Conservation (phyloP, 2,888 invertebrate species). For the Latrodectus elegans region DNA sequence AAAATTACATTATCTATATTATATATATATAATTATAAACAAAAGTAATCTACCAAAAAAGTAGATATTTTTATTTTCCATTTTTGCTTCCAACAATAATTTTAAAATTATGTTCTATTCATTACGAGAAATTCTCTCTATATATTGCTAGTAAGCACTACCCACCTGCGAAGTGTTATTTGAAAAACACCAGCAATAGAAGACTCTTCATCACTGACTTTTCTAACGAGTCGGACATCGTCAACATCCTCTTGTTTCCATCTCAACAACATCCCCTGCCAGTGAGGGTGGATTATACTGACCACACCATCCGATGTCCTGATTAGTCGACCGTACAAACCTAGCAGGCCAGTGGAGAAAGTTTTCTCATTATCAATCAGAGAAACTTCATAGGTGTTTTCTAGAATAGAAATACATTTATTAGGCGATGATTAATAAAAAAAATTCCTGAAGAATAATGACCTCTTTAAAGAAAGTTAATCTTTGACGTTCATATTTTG, state of each 20-base stretch:
- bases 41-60: too few relatives aligned
- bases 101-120: too few relatives aligned
- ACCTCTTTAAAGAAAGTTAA: too few relatives aligned
- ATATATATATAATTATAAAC: too few relatives aligned
- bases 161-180: not conserved
- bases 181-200: constrained; percentile 35
- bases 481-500: too few relatives aligned
- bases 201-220: not conserved
- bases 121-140: too few relatives aligned
- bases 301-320: constrained; percentile 79
- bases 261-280: constrained; percentile 68
- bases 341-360: constrained; percentile 79
- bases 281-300: constrained; percentile 46
- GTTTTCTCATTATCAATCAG: constrained; percentile 81
- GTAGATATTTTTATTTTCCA: too few relatives aligned
- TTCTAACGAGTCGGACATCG: constrained; percentile 24
- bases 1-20: too few relatives aligned
- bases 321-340: constrained; percentile 79
- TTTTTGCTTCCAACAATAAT: too few relatives aligned
- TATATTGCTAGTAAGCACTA: too few relatives aligned
- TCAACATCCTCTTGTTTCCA: constrained; percentile 19
- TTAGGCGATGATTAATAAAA: too few relatives aligned
- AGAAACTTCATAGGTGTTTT: constrained; percentile 79
- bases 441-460: too few relatives aligned
- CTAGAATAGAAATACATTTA: constrained; percentile 67